A percentile compares a stretch with the other conserved stretches of the same genome.
Evolutionary conservation across 1,140 invertebrate genomes (phyloP).

Genomic region (Diabrotica virgifera): DNA sequence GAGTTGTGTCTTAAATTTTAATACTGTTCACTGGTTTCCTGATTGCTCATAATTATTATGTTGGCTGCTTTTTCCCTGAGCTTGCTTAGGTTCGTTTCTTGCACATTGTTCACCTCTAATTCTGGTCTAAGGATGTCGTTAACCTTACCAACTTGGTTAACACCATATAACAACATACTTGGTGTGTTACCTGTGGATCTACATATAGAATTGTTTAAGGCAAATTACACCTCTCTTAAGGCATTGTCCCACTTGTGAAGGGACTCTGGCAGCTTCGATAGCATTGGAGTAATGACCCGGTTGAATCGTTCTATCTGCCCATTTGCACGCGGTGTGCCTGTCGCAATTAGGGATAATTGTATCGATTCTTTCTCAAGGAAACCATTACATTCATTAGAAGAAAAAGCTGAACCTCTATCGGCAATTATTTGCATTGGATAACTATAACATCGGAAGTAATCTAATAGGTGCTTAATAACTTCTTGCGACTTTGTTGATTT

Average conservation of each 20-base stretch:
- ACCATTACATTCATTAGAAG: slow-evolving; percentile 24
- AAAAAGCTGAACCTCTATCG: slow-evolving; percentile 28
- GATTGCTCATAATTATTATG: no score
- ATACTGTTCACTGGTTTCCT: no score
- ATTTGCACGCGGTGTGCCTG: slow-evolving; percentile 26
- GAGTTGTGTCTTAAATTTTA: no score
- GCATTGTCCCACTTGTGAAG: slow-evolving; percentile 29
- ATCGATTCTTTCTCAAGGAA: slow-evolving; percentile 28
- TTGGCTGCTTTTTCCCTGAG: no score
- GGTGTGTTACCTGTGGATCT: not conserved
- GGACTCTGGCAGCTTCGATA: slow-evolving; percentile 20
- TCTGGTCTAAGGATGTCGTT: not conserved
- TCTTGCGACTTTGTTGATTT: slow-evolving; percentile 21
- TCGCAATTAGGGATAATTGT: slow-evolving; percentile 23
- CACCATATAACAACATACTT: slow-evolving; percentile 19
- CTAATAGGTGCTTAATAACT: slow-evolving; percentile 25
- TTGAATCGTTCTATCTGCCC: slow-evolving; percentile 37
- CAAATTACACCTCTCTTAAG: slow-evolving; percentile 31
- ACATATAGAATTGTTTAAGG: slow-evolving; percentile 35
- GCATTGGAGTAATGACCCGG: slow-evolving; percentile 28
- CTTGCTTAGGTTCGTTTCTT: no score
- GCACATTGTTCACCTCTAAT: not conserved
- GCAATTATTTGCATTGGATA: slow-evolving; percentile 25
- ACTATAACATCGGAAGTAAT: slow-evolving; percentile 26
- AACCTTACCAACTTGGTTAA: not conserved